These are phyloP conservation scores for Hyppa rectilinea DNA, from an alignment of 2,888 invertebrate species.

Conservation along the genomic window DNA sequence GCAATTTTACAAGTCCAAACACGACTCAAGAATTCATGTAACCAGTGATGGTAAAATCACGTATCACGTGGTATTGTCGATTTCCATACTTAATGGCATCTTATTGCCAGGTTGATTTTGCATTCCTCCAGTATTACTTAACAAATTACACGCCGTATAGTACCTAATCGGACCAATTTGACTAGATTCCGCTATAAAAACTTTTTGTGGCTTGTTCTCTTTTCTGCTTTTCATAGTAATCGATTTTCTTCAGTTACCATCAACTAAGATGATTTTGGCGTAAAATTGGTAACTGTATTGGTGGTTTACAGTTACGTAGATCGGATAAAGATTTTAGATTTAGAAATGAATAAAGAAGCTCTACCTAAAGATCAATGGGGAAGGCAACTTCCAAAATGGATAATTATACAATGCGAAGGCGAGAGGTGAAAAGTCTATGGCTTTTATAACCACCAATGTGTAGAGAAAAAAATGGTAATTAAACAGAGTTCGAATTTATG, in stretches of 20 bases:
- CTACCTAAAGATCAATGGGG: too few relatives aligned
- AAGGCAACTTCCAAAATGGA: too few relatives aligned
- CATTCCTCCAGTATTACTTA: neutral
- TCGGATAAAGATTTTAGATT: constrained; percentile 10
- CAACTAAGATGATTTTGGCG: constrained; percentile 31
- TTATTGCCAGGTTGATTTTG: neutral
- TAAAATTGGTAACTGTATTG: constrained; percentile 57
- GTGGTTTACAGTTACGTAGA: neutral
- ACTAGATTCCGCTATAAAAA: constrained; percentile 27
- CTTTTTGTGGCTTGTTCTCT: constrained; percentile 15
- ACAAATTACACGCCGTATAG: constrained; percentile 12
- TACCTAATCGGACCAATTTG: constrained; percentile 27
- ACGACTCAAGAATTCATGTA: neutral
- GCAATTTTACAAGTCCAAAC: neutral
- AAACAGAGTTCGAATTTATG: too few relatives aligned
- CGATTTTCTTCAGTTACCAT: constrained; percentile 51
- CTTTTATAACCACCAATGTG: too few relatives aligned
- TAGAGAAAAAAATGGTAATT: too few relatives aligned
- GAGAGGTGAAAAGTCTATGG: too few relatives aligned
- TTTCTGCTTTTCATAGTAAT: constrained; percentile 48
- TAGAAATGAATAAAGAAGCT: neutral
- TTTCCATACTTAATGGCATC: neutral
- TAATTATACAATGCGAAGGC: too few relatives aligned
- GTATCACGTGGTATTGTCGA: neutral
- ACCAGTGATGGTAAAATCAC: neutral